A percentile compares a stretch with the other conserved stretches of the same genome.
These are phyloP conservation scores for Ischnus inquisitorius DNA, from an alignment of 2,888 invertebrate genomes.

Conservation along the genomic window DNA sequence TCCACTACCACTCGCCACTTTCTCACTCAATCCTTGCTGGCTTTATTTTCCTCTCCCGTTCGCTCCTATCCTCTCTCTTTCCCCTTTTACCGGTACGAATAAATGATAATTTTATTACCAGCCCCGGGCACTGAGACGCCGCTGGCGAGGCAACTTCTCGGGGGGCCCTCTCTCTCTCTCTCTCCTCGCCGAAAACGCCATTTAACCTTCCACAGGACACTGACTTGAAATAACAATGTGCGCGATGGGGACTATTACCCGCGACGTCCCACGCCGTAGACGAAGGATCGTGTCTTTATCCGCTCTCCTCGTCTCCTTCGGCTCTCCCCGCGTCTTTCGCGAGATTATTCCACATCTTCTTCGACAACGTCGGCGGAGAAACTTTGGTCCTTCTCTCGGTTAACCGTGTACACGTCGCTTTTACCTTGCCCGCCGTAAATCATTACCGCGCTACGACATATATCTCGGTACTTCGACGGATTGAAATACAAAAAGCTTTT, in stretches of 20 bases:
- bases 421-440: slow-evolving; percentile 2
- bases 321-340: not conserved
- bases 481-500: not conserved
- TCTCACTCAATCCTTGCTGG: slow-evolving; percentile 54
- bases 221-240: slow-evolving; percentile 77
- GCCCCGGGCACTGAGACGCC: slow-evolving; percentile 75
- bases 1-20: slow-evolving; percentile 58
- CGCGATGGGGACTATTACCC: slow-evolving; percentile 70
- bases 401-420: not conserved
- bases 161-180: slow-evolving; percentile 6
- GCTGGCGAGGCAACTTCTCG: slow-evolving; percentile 73
- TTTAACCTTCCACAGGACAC: slow-evolving; percentile 74
- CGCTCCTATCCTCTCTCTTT: slow-evolving; percentile 9
- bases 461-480: not conserved
- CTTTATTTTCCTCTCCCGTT: slow-evolving; percentile 40
- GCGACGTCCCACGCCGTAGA: slow-evolving; percentile 70
- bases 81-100: slow-evolving; percentile 75
- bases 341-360: slow-evolving; percentile 1
- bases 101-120: slow-evolving; percentile 82
- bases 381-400: not conserved
- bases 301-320: slow-evolving; percentile 23
- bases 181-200: slow-evolving; percentile 72
- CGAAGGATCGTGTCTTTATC: slow-evolving; percentile 46
- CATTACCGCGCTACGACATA: not conserved
- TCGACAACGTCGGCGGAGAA: not conserved